Conservation (phyloP, 1,140 invertebrate species). For the Meteorus sp. region DNA sequence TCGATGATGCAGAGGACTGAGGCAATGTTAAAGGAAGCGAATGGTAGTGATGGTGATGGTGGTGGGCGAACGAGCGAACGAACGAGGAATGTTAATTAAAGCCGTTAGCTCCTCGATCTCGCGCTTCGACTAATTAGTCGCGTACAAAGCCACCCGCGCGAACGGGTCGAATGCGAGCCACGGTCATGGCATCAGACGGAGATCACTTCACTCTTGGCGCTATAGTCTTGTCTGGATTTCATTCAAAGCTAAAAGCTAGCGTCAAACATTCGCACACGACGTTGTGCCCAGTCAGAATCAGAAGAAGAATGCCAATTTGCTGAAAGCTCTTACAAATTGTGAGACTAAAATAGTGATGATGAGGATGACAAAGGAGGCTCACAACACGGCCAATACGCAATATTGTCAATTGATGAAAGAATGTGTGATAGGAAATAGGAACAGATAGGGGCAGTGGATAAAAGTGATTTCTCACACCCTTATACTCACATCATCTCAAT, state of each 20-base stretch:
- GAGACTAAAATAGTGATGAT: no score
- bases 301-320: conserved; percentile 56
- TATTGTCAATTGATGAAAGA: no score
- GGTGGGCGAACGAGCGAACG: conserved; percentile 45
- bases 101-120: conserved; percentile 56
- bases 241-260: conserved; percentile 43
- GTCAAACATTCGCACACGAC: conserved; percentile 42
- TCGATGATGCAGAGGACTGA: no score
- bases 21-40: conserved; percentile 6
- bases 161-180: conserved; percentile 27
- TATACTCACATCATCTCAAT: no score
- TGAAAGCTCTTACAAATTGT: conserved; percentile 34
- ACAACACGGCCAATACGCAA: no score
- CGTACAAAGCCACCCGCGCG: conserved; percentile 49
- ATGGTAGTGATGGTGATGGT: conserved; percentile 31
- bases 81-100: conserved; percentile 60
- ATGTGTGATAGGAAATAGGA: no score
- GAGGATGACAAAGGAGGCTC: no score
- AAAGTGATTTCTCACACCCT: no score
- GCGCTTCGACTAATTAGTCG: conserved; percentile 58
- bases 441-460: no score
- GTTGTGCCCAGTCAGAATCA: conserved; percentile 30
- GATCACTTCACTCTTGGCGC: conserved; percentile 51
- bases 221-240: conserved; percentile 36
- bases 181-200: conserved; percentile 43